These are phyloP conservation scores for Vulpes ferrilata DNA, from an alignment of 2,113 vertebrate genomes.

Conservation along the genomic window DNA sequence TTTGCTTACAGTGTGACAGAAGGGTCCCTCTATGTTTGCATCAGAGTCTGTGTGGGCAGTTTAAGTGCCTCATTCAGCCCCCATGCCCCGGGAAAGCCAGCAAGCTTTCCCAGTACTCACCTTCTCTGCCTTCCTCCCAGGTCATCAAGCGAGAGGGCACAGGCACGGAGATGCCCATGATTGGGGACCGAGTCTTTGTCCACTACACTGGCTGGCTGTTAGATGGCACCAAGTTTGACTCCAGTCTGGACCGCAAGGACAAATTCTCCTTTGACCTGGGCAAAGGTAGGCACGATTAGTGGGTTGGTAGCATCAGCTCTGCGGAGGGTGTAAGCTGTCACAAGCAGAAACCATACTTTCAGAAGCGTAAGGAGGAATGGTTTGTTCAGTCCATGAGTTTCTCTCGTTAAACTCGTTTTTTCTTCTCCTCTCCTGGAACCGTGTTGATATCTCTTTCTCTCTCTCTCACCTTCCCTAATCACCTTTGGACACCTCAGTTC, in stretches of 20 bases:
- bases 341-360: not conserved
- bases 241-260: slow-evolving; percentile 94
- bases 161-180: slow-evolving; percentile 93
- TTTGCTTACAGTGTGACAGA: not conserved
- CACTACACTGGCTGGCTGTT: slow-evolving; percentile 97
- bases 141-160: slow-evolving; percentile 95
- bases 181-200: slow-evolving; percentile 96
- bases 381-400: not conserved
- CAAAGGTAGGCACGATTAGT: slow-evolving; percentile 91
- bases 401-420: not conserved
- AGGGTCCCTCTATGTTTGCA: not conserved
- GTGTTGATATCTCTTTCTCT: not conserved
- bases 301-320: not conserved
- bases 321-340: not conserved
- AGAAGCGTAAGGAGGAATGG: not conserved
- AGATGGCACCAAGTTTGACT: slow-evolving; percentile 97
- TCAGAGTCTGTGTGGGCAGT: not conserved
- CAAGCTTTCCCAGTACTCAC: not conserved
- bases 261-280: slow-evolving; percentile 97
- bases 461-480: not conserved
- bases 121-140: slow-evolving; percentile 83
- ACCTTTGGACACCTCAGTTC: not conserved
- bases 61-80: not conserved
- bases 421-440: not conserved
- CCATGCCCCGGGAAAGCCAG: too few species aligned